phyloP scores from a whole-genome alignment of 2,113 vertebrate species.

The Orycteropus afer region DNA sequence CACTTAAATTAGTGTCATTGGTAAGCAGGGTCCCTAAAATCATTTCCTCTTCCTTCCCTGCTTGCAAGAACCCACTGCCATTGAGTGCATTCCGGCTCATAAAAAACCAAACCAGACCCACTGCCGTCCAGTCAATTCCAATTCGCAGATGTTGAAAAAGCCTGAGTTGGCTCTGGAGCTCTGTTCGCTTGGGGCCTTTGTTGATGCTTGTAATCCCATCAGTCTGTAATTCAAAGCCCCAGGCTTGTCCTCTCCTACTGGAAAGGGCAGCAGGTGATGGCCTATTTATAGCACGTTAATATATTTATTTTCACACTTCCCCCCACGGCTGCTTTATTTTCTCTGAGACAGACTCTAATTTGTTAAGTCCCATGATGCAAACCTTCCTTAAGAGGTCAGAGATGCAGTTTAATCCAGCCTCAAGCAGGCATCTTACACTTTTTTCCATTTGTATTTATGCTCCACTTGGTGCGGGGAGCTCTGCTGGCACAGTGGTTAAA shows the following conservation, averaged over 20 bases:
- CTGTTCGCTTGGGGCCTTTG: not conserved
- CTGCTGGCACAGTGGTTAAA: too few relatives aligned
- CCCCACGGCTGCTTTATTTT: not conserved
- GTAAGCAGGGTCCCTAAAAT: not conserved
- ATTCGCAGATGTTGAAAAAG: not conserved
- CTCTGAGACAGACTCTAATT: not conserved
- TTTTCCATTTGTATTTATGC: not conserved
- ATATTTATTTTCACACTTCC: conserved; percentile 25
- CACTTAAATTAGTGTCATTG: not conserved
- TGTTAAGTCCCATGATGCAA: not conserved
- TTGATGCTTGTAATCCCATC: not conserved
- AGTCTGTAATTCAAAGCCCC: conserved; percentile 68
- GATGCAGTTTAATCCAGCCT: accelerated
- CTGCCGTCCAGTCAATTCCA: too few relatives aligned
- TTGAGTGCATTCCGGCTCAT: too few relatives aligned
- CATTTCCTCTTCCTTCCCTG: not conserved
- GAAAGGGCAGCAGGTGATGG: conserved; percentile 72
- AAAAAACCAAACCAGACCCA: too few relatives aligned
- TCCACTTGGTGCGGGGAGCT: too few relatives aligned
- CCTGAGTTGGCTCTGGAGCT: conserved; percentile 4
- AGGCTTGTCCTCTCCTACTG: conserved; percentile 47
- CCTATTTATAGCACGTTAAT: conserved; percentile 74
- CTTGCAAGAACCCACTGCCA: too few relatives aligned
- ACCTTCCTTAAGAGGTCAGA: not conserved
- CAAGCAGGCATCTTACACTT: not conserved